phyloP scores from a whole-genome alignment of 2,888 invertebrate species.

The Tanytarsus gracilentus region DNA sequence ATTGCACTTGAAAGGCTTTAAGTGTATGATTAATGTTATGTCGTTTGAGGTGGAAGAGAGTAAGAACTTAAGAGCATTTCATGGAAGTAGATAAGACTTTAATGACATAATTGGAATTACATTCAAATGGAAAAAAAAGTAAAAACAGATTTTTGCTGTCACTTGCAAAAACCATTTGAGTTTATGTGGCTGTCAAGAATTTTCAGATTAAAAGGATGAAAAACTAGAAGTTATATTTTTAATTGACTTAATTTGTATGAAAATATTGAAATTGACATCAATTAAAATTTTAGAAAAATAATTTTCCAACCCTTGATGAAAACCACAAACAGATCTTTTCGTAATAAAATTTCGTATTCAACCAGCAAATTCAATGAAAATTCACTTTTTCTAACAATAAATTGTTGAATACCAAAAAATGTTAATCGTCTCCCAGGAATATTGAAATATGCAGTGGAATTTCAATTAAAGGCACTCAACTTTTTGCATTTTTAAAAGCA shows the following conservation, averaged over 20 bases:
- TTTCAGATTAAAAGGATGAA: too few species aligned
- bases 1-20: constrained; percentile 1
- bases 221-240: too few species aligned
- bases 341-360: constrained; percentile 13
- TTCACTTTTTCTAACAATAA: neutral
- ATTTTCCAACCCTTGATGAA: too few species aligned
- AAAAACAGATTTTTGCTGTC: too few species aligned
- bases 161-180: too few species aligned
- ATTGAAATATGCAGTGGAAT: constrained; percentile 16
- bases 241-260: too few species aligned
- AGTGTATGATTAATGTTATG: constrained; percentile 4
- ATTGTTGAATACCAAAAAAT: too few species aligned
- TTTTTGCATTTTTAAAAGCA: neutral
- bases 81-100: constrained; percentile 12
- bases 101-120: constrained; percentile 19
- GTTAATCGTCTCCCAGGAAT: too few species aligned
- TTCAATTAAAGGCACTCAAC: constrained; percentile 17
- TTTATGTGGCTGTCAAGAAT: too few species aligned
- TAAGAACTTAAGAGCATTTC: neutral
- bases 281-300: too few species aligned
- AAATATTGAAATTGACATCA: too few species aligned
- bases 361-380: constrained; percentile 1
- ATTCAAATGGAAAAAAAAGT: neutral
- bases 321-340: constrained; percentile 1
- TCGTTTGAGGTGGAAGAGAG: neutral